Base-by-base conservation (phyloP, 2,113 vertebrate species). In the Hemibagrus wyckioides region DNA sequence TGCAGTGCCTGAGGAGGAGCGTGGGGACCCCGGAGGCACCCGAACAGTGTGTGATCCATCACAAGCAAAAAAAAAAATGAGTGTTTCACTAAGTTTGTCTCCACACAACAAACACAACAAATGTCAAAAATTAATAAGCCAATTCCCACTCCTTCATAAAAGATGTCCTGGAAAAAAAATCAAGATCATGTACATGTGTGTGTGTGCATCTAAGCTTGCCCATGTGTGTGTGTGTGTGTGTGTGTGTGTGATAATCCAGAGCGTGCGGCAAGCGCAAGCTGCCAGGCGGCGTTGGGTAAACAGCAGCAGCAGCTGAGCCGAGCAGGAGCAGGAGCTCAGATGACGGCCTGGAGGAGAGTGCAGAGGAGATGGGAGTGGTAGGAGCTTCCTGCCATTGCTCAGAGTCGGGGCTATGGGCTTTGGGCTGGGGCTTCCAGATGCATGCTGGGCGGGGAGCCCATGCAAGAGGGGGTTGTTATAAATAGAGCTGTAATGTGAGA, bases 401-500 rank as follows among this genome's bases (percentile, higher is more conserved):
- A 73, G 86, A 82, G 52, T 84, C 87, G 79, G 85, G 65, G 93
- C 85, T 71, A 80, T 88, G 84, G 84, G 86, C 83, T 85, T 84
- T 75, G 75, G 75, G 94, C 94, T 92, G 94, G 94, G 96, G 96
- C 96, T 96, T 94, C 69, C 81, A 87, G 36, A 75, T 50, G 86
- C 81, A 54, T 17, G 71, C 57, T 59, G 71, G 90, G 80, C 82
- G 80, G 92, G 91, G 96, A 97, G 94, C 95, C 94, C 96, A 95
- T 95, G 90, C 94, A 91, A 95, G 95, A 94, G 93, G 96, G 94
- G 94, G 96, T 97, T 95, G 97, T 97, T 99, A 99, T 99, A 99
- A 99, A 99, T 98, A 98, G 97, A 84, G 95, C 93, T 97, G 97
- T 99, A 99, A 99, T 92, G 96, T 98, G 98, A 99, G 98, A 97